Percentiles rank a stretch among this genome's conserved stretches.
Evolutionary conservation across 1,140 invertebrate genomes (phyloP).

Genomic region (Euwallacea similis): DNA sequence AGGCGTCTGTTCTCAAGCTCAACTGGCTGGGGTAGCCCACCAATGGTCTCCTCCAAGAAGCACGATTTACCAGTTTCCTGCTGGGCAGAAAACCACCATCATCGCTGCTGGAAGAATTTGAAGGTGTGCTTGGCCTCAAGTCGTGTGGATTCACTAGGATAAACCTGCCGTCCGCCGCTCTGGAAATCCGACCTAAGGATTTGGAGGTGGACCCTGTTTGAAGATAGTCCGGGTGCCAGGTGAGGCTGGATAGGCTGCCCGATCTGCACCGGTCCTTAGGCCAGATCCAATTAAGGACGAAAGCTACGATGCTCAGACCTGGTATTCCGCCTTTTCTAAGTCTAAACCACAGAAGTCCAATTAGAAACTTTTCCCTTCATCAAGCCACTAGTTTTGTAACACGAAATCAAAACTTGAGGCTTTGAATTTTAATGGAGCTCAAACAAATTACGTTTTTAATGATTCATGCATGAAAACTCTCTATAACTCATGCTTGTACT

Average conservation of each 20-base stretch:
- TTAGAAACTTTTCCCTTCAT: no score
- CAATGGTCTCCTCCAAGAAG: conserved; percentile 68
- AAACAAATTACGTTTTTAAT: not conserved
- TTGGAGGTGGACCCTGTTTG: conserved; percentile 58
- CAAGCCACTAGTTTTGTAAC: no score
- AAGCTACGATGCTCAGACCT: conserved; percentile 76
- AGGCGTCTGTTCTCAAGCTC: conserved; percentile 68
- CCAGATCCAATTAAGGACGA: conserved; percentile 70
- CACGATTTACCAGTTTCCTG: conserved; percentile 57
- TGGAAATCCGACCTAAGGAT: conserved; percentile 65
- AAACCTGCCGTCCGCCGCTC: conserved; percentile 73
- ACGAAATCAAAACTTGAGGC: not conserved
- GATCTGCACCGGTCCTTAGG: conserved; percentile 63
- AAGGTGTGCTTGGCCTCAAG: conserved; percentile 63
- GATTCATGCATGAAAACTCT: conserved; percentile 2
- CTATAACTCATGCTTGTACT: not conserved
- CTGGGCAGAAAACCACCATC: conserved; percentile 78
- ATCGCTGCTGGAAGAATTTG: conserved; percentile 74
- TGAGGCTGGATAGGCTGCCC: conserved; percentile 47
- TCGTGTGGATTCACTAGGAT: conserved; percentile 66
- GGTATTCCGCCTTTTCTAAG: conserved; percentile 91
- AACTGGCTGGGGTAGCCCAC: conserved; percentile 68
- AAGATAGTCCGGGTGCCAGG: conserved; percentile 58
- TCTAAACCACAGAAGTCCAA: conserved; percentile 58
- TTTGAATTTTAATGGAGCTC: not conserved